phyloP scores from a whole-genome alignment of 2,113 vertebrate genomes.

The Lycaon pictus region DNA sequence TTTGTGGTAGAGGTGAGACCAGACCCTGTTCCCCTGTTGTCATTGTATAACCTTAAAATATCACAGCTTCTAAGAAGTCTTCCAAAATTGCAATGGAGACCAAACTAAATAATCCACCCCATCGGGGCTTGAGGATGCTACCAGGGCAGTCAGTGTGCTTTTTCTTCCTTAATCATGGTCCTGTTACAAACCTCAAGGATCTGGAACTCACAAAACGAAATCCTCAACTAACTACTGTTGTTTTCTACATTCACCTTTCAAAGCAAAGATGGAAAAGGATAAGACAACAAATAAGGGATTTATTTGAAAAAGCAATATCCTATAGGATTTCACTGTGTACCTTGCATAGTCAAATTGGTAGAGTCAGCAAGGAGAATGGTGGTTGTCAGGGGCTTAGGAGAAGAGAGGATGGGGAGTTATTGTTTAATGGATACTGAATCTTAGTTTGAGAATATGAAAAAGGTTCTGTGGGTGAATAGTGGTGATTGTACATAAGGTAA shows the following conservation, averaged over 20 bases:
- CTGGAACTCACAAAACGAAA: not conserved
- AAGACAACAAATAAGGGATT: not conserved
- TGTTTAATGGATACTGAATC: not conserved
- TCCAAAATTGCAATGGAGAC: not conserved
- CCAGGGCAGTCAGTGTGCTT: fast-evolving
- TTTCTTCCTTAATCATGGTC: not conserved
- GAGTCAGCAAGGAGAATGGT: not conserved
- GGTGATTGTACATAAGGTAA: not conserved
- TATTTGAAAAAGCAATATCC: not conserved
- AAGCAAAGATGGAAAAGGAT: conserved; percentile 13
- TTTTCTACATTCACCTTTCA: not conserved
- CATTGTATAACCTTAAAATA: not conserved
- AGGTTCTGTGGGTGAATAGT: not conserved
- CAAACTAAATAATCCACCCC: not conserved
- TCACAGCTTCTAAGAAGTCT: not conserved
- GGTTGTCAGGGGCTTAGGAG: not conserved
- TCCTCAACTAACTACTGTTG: not conserved
- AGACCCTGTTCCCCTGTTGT: not conserved
- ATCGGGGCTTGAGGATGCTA: not conserved
- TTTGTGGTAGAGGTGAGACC: not conserved
- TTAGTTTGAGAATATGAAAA: not conserved
- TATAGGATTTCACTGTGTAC: not conserved
- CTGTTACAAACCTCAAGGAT: not conserved
- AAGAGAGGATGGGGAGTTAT: not conserved
- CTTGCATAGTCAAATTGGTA: not conserved